Evolutionary conservation across 2,113 vertebrate genomes (phyloP), one percentile per base, ranked within the genome.

Genomic region (Haemorhous mexicanus): DNA sequence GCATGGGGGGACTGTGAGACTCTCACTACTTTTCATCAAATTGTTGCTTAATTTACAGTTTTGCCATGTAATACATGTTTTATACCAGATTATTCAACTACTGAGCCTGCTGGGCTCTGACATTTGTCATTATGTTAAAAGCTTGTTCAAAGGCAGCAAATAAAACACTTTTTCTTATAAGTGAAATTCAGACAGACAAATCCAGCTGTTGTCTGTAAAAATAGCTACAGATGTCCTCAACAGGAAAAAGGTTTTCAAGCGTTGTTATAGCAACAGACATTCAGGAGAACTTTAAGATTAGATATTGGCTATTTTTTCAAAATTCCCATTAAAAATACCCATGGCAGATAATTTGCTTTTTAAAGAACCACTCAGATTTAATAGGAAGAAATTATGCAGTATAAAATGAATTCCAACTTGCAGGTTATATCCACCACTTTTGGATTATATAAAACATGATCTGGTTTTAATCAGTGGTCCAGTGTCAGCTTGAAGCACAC

Each of bases 191-290:
- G 94, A 89, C 93, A 95, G 97, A 96, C 94, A 97, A 94, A 98
- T 98, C 97, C 98, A 98, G 98, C 97, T 98, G 98, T 98, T 98
- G 67, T 43, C 80, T 97, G 96, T 98, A 98, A 98, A 98, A 98
- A 98, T 98, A 98, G 96, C 96, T 97, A 85, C 96, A 97, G 96
- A 98, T 97, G 96, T 97, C 96, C 97, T 94, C 95, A 95, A 88
- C 95, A 97, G 94, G 96, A 97, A 69, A 98, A 97, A 87, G 96
- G 90, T 97, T 98, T 98, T 96, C 94, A 93, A 59, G 87, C 4
- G 97, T 98, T 98, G 97, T 97, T 98, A 98, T 98, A 95, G 97
- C 93, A 98, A 98, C 98, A 84, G 91, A 97, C 97, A 97, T 95
- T 97, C 96, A 93, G 83, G 73, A 94, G 90, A 97, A 97, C 96